Percentiles rank a stretch among this genome's conserved stretches.
Conservation (phyloP, 2,888 invertebrate genomes). For the Dicycla oo region DNA sequence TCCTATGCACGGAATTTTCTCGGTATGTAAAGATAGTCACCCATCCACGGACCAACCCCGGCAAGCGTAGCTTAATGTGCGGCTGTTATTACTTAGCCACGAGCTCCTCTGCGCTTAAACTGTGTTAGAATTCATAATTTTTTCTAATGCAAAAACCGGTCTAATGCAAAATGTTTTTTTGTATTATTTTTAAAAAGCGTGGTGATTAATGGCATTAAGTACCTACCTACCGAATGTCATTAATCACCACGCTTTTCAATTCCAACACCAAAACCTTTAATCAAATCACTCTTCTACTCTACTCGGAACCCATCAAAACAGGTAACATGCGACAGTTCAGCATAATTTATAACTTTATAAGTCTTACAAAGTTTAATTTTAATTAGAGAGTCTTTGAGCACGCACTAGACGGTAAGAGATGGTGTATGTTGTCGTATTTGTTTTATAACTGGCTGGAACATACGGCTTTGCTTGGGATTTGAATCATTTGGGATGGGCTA, state of each 20-base stretch:
- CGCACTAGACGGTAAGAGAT: conserved; percentile 53
- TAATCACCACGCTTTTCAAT: background rate
- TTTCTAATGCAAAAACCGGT: background rate
- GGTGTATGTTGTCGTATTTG: conserved; percentile 47
- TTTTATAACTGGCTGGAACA: conserved; percentile 23
- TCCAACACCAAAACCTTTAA: background rate
- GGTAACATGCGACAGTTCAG: conserved; percentile 5
- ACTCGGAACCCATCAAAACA: background rate
- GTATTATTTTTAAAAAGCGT: background rate
- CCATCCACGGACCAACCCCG: too few species aligned
- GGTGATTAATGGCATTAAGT: background rate
- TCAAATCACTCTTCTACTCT: background rate
- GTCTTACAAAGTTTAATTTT: conserved; percentile 72
- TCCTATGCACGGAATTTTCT: too few species aligned
- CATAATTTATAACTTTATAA: conserved; percentile 68
- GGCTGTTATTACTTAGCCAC: too few species aligned
- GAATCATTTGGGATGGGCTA: background rate
- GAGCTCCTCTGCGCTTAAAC: too few species aligned
- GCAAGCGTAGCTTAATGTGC: too few species aligned
- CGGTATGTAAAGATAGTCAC: too few species aligned
- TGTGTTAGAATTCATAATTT: background rate
- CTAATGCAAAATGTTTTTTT: too few species aligned
- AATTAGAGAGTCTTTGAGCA: conserved; percentile 69
- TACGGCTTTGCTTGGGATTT: background rate
- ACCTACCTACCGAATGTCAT: background rate